Evolutionary conservation across 2,888 invertebrate species (phyloP).

Genomic region (Quadroppia sp.): DNA sequence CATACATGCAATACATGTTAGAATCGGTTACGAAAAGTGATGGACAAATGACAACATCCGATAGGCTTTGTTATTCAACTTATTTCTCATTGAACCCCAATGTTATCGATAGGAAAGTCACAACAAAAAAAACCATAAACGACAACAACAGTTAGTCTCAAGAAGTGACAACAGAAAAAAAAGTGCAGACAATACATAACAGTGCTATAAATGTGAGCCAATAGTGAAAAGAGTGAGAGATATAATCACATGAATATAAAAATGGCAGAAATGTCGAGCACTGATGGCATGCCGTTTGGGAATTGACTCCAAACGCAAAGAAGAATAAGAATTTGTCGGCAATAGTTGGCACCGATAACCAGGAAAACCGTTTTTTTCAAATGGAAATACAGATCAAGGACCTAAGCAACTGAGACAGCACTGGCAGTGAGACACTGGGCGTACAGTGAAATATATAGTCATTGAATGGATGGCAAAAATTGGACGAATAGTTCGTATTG

Average conservation of each 20-base stretch:
- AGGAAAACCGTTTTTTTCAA: neutral
- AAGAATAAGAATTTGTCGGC: neutral
- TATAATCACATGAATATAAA: constrained; percentile 6
- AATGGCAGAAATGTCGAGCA: neutral
- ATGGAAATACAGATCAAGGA: constrained; percentile 12
- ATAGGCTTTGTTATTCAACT: neutral
- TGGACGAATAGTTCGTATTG: neutral
- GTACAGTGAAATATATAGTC: too few species aligned
- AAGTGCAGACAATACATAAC: neutral
- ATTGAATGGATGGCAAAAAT: too few species aligned
- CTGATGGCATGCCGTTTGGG: neutral
- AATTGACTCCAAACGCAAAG: neutral
- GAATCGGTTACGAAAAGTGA: neutral
- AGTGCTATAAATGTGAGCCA: neutral
- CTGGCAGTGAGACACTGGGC: neutral
- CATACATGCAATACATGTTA: neutral
- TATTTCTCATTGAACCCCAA: too few species aligned
- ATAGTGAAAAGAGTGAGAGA: neutral
- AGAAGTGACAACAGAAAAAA: too few species aligned
- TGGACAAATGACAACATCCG: constrained; percentile 12
- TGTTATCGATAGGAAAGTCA: too few species aligned
- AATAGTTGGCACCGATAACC: neutral
- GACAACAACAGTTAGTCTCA: neutral
- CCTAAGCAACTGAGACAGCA: neutral
- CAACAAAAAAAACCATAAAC: too few species aligned